These are phyloP conservation scores for Aspiorhynchus laticeps DNA, from an alignment of 2,113 vertebrate genomes.

Conservation along the genomic window DNA sequence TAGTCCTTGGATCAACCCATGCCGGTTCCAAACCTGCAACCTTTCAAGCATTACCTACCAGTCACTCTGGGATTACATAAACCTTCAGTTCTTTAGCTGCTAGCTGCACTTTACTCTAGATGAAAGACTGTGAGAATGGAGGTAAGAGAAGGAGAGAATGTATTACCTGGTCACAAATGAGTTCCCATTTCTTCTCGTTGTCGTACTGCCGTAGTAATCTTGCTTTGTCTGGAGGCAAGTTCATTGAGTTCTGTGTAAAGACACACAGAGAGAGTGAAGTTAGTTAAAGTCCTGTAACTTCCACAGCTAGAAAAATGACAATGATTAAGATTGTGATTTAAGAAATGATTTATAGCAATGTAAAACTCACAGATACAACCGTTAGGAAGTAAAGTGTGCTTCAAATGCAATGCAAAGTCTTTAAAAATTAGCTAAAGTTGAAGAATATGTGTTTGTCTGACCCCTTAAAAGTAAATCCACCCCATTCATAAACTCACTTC, in stretches of 20 bases:
- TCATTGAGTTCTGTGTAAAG: slow-evolving; percentile 92
- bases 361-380: neutral
- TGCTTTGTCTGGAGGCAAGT: slow-evolving; percentile 97
- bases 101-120: neutral
- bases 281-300: slow-evolving; percentile 47
- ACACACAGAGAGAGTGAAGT: slow-evolving; percentile 33
- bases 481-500: slow-evolving; percentile 28
- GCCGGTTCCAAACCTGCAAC: neutral
- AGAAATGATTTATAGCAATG: neutral
- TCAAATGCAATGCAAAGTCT: neutral
- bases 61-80: neutral
- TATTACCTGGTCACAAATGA: slow-evolving; percentile 96
- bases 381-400: neutral
- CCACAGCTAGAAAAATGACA: neutral
- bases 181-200: slow-evolving; percentile 99
- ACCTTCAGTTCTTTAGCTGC: neutral
- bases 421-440: neutral
- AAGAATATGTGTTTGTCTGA: slow-evolving; percentile 3
- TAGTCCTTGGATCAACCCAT: neutral
- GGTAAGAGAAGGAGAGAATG: neutral
- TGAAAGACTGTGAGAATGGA: neutral
- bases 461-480: slow-evolving; percentile 33
- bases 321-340: too few relatives aligned
- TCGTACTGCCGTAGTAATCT: slow-evolving; percentile 94
- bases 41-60: neutral